Evolutionary conservation across 2,888 invertebrate genomes (phyloP).

Genomic region (Xylocampa areola): DNA sequence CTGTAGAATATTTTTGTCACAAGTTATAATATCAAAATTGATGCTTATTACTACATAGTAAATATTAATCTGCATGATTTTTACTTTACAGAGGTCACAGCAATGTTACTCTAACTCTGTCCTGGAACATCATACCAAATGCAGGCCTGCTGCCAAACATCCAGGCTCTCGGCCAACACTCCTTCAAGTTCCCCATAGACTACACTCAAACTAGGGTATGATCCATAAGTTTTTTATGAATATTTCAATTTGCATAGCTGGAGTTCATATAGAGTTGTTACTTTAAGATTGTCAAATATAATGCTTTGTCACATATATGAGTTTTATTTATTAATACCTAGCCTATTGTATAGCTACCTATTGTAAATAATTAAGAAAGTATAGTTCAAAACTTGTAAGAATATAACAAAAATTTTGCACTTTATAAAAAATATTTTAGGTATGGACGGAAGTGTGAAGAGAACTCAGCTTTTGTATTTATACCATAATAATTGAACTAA

Average conservation of each 20-base stretch:
- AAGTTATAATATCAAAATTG: too few relatives aligned
- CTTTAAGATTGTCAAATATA: constrained; percentile 71
- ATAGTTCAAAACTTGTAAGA: constrained; percentile 6
- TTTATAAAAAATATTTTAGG: constrained; percentile 10
- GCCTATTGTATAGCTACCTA: constrained; percentile 35
- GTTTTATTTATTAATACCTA: constrained; percentile 61
- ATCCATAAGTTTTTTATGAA: constrained; percentile 68
- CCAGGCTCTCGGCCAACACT: constrained; percentile 94
- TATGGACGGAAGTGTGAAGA: constrained; percentile 19
- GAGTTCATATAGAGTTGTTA: constrained; percentile 53
- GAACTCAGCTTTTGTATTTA: constrained; percentile 2
- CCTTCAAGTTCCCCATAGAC: constrained; percentile 96
- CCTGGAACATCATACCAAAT: constrained; percentile 99
- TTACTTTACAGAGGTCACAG: constrained; percentile 94
- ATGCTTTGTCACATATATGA: constrained; percentile 61
- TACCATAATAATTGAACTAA: constrained; percentile 7
- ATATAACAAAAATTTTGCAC: constrained; percentile 11
- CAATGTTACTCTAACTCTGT: constrained; percentile 98
- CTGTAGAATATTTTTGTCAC: too few relatives aligned
- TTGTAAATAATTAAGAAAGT: background rate
- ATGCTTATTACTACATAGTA: background rate
- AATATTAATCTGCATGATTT: constrained; percentile 24
- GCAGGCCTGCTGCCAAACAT: constrained; percentile 98
- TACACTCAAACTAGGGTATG: constrained; percentile 92
- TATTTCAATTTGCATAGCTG: constrained; percentile 55